Base-by-base conservation (phyloP, 1,140 invertebrate species). In the Habropoda laboriosa region DNA sequence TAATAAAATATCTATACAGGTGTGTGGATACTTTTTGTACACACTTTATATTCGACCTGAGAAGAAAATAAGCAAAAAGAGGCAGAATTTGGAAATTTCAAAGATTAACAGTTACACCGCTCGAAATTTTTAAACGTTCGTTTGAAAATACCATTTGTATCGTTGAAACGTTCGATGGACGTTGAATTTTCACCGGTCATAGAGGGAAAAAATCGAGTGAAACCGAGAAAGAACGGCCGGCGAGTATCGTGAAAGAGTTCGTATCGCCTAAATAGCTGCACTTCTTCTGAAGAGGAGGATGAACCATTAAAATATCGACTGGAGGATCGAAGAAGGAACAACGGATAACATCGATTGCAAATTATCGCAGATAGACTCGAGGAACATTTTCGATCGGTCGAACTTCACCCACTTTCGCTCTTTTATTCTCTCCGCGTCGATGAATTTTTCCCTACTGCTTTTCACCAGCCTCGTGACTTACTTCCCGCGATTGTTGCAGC, bases 331-430 rank as follows among this genome's bases (percentile, higher is more conserved):
- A 45, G 38, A 24, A n/a, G 45, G 58, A 47, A 68, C 12, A n/a
- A 45, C 51, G 38, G 74, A 76, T 68, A 67, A 73, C 40, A n/a
- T 58, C 64, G 64, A 77, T n/a, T 58, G 53, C n/a, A 49, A 77
- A 77, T 77, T 77, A 70, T 47, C 53, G 40, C 38, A 30, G 21
- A 76, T 68, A 47, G n/a, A n/a, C 74, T 32, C 60, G 32, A 4
- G 13, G 40, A 67, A 57, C 57, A 76, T 68, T 76, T 35, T 60
- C 32, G 32, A 63, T 42, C 40, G 24, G 42, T 51, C 42, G 57
- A 79, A 60, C 55, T 72, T 75, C 58, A 73, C 61, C 51, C 64
- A 16, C 21, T 71, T 70, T 5, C 57, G 4, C 6, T 32, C 24
- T 53, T 53, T 60, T 67, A 60, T 49, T 35, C 27, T 47, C 40